Percentiles rank a stretch among this genome's conserved stretches.
Conservation (phyloP, 2,113 vertebrate species). For the Cacatua alba region DNA sequence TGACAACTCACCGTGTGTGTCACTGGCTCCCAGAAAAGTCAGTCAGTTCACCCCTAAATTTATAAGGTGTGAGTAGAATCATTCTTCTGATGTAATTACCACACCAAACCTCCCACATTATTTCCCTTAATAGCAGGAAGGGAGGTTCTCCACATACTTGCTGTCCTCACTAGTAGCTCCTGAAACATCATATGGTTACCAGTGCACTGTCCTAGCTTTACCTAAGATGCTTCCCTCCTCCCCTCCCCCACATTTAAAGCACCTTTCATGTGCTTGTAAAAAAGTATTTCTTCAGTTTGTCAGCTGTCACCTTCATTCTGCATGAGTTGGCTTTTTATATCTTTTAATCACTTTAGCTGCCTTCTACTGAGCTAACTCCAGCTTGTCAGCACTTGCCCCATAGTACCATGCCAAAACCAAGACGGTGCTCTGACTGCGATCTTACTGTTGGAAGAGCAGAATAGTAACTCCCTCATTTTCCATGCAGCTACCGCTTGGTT, state of each 20-base stretch:
- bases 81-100: background rate
- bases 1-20: background rate
- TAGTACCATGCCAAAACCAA: background rate
- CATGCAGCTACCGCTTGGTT: background rate
- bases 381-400: background rate
- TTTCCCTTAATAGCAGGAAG: background rate
- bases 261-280: background rate
- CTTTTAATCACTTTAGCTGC: background rate
- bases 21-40: background rate
- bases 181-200: background rate
- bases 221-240: background rate
- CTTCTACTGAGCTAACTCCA: background rate
- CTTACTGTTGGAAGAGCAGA: background rate
- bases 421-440: background rate
- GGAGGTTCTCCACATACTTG: background rate
- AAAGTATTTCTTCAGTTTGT: background rate
- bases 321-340: background rate
- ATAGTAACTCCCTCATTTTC: background rate
- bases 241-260: background rate
- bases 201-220: background rate
- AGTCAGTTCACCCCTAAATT: background rate
- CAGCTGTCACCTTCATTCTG: background rate
- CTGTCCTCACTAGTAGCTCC: background rate
- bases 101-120: accelerated
- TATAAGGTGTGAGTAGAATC: accelerated